These are phyloP conservation scores for Oedothorax gibbosus DNA, from an alignment of 1,140 invertebrate genomes.

Conservation along the genomic window DNA sequence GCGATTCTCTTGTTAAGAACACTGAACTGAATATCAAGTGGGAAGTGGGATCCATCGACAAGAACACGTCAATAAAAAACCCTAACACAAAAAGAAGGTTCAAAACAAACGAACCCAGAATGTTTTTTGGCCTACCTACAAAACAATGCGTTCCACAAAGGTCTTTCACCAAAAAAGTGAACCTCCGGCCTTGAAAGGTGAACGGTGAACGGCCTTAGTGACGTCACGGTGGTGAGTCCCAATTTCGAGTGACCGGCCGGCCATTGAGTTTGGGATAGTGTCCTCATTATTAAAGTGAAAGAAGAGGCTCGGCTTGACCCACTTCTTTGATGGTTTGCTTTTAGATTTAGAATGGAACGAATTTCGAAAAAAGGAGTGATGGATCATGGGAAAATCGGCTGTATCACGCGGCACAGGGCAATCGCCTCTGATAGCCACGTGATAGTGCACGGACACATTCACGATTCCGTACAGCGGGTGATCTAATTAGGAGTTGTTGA, in stretches of 20 bases:
- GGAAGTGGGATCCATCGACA: slow-evolving; percentile 11
- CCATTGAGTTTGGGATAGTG: background rate
- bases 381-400: too few species aligned
- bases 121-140: background rate
- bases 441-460: too few species aligned
- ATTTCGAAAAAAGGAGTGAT: too few species aligned
- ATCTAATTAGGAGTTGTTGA: too few species aligned
- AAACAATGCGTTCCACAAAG: slow-evolving; percentile 23
- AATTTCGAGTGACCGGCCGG: slow-evolving; percentile 2
- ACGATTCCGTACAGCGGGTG: too few species aligned
- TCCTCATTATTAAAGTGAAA: background rate
- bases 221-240: background rate
- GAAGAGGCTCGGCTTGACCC: too few species aligned
- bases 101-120: background rate
- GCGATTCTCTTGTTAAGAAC: background rate
- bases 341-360: too few species aligned
- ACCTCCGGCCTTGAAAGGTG: slow-evolving; percentile 44
- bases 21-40: slow-evolving; percentile 27
- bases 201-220: slow-evolving; percentile 28
- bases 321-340: too few species aligned
- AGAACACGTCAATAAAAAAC: background rate
- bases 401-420: too few species aligned
- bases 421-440: too few species aligned
- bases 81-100: background rate
- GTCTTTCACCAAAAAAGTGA: slow-evolving; percentile 28